Base-by-base conservation (phyloP, 2,113 vertebrate genomes). In the Tupaia tana region DNA sequence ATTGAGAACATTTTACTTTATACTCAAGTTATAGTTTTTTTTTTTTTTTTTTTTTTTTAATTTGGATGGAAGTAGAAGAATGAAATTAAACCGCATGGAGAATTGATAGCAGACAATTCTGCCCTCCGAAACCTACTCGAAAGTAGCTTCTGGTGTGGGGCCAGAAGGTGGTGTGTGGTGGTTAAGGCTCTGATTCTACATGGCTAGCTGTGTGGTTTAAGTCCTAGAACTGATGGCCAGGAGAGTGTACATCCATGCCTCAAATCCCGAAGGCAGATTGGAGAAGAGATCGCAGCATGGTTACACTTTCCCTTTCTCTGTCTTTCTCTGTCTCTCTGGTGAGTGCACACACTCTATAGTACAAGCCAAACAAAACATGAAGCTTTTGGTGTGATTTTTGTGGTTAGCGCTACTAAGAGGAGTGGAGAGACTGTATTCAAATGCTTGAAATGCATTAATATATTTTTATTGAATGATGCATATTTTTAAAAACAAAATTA, bases 1-100 rank as follows among this genome's bases (percentile, higher is more conserved):
- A 61, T 12, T 70, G 56, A 90, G 58, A 56, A 31, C 24, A 20
- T 86, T 92, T 77, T 63, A 71, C 58, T 94, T 92, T 20, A 54
- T 43, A 7, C 7, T 90, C 20, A 58, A 83, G 31, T 27, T 66
- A 63, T 1, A 54, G 56, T 6, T 43, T 3, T 43, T 43, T 43
- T 43, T 43, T 43, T 43, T 43, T 43, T 6, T 43, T 3, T 43
- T 6, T 43, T 3, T 43, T 43, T 43, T 43, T 43, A 43, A 4
- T 92, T 89, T 96, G 64, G n/a, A 73, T 81, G 75, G 61, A 86
- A 59, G 11, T 16, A 15, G 82, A 66, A 78, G 54, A 80, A 81
- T 66, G 19, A 93, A 90, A 56, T 88, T 54, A 63, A 82, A 56
- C 29, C 71, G 15, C 54, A 43, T 6, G 13, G 82, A 80, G 34